phyloP scores from a whole-genome alignment of 2,888 invertebrate species.

The Leucania comma region DNA sequence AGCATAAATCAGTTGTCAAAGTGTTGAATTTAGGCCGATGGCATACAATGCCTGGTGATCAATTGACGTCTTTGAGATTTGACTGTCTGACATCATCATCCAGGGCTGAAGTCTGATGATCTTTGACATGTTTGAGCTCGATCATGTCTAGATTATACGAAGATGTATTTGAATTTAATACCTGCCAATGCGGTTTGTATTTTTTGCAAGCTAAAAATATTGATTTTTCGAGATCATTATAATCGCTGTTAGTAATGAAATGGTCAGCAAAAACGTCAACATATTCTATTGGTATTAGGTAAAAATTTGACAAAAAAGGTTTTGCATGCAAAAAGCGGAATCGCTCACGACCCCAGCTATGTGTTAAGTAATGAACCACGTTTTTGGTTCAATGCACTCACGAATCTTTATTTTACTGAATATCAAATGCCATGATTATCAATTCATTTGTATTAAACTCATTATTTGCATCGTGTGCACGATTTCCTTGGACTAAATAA shows the following conservation, averaged over 20 bases:
- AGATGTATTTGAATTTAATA: constrained; percentile 69
- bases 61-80: constrained; percentile 79
- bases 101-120: constrained; percentile 73
- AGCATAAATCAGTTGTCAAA: constrained; percentile 88
- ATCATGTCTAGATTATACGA: constrained; percentile 74
- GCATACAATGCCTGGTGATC: constrained; percentile 81
- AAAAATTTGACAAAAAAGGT: constrained; percentile 79
- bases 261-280: constrained; percentile 79
- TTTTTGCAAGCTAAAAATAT: constrained; percentile 73
- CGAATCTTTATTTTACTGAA: constrained; percentile 84
- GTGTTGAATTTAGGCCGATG: constrained; percentile 80
- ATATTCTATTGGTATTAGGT: constrained; percentile 80
- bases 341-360: constrained; percentile 82
- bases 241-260: constrained; percentile 73
- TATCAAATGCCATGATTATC: constrained; percentile 81
- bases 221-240: constrained; percentile 76
- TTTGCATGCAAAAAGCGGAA: constrained; percentile 81
- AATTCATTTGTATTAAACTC: constrained; percentile 80
- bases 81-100: constrained; percentile 81
- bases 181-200: constrained; percentile 65
- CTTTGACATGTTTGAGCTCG: constrained; percentile 75
- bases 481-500: constrained; percentile 69
- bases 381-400: constrained; percentile 90
- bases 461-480: constrained; percentile 78
- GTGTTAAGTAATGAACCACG: constrained; percentile 88